Base-by-base conservation (phyloP, 2,797 vertebrate species). In the Carduelis carduelis region DNA sequence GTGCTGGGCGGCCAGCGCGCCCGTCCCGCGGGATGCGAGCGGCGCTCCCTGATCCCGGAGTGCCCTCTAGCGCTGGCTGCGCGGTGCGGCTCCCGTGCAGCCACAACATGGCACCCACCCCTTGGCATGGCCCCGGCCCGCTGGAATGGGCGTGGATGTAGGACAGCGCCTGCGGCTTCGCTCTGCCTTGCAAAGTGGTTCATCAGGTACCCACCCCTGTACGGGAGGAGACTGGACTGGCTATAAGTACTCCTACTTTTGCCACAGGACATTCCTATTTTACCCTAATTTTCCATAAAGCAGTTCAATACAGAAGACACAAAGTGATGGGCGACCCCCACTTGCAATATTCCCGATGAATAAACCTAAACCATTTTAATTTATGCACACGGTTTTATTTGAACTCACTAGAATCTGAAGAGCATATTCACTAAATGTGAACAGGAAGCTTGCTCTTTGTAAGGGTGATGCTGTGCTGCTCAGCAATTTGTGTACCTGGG, bases 1-100 rank as follows among this genome's bases (percentile, higher is more conserved):
- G 5, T 0, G 28, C 0, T 10, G 57, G 41, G 28, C 7, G 12
- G 35, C 44, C 30, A 1, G 37, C 20, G 43, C 5, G 37, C 3
- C 43, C 50, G 4, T 3, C 24, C 72, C 3, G 9, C 32, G 11
- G 78, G 9, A 0, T 2, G 18, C 9, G 3, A 19, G 53, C 68
- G 0, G 16, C n/a, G 3, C 75, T 35, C 4, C 3, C 60, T 3
- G 9, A 2, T 64, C 3, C 10, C 75, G 49, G n/a, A 55, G 75
- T 10, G 75, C 75, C 75, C 75, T 65, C 75, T 65, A 65, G 75
- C 1, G 66, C 66, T 5, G 21, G 0, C 49, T 19, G 66, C 49
- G 1, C 14, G 61, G 5, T 16, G 61, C 61, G 61, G 21, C 41
- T 24, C 41, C 60, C 30, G 61, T 41, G 60, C 60, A 30, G 2